Evolutionary conservation across 2,113 vertebrate genomes (phyloP).

Genomic region (Bostrychus sinensis): DNA sequence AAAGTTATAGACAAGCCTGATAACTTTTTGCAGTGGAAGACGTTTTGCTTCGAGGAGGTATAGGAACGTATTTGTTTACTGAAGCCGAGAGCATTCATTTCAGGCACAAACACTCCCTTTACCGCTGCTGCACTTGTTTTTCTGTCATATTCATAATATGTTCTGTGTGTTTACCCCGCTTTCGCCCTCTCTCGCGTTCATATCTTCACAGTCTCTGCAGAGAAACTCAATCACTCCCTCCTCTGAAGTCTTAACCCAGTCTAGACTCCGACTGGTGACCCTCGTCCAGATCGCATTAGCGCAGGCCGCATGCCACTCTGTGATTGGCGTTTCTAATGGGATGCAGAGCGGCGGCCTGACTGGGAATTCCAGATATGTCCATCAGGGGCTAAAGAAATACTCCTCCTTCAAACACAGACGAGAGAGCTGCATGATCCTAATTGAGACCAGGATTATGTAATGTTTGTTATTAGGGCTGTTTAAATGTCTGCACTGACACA

Average conservation of each 20-base stretch:
- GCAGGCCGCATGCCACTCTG: neutral
- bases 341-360: conserved; percentile 7
- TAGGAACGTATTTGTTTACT: neutral
- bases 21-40: neutral
- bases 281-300: neutral
- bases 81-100: neutral
- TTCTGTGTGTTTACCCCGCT: conserved; percentile 5
- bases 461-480: conserved; percentile 18
- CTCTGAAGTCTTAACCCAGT: conserved; percentile 22
- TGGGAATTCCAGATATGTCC: conserved; percentile 37
- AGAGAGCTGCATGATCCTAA: neutral
- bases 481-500: neutral
- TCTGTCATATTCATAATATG: neutral
- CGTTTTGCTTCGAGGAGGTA: neutral
- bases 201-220: conserved; percentile 6
- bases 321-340: conserved; percentile 40
- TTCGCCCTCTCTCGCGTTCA: neutral
- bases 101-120: neutral
- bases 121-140: conserved; percentile 1
- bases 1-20: neutral
- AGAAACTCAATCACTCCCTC: conserved; percentile 9
- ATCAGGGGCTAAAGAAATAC: conserved; percentile 12
- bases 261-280: conserved; percentile 31
- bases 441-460: neutral
- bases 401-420: neutral